Evolutionary conservation across 2,113 vertebrate species (phyloP).

Genomic region (Megalops atlanticus): DNA sequence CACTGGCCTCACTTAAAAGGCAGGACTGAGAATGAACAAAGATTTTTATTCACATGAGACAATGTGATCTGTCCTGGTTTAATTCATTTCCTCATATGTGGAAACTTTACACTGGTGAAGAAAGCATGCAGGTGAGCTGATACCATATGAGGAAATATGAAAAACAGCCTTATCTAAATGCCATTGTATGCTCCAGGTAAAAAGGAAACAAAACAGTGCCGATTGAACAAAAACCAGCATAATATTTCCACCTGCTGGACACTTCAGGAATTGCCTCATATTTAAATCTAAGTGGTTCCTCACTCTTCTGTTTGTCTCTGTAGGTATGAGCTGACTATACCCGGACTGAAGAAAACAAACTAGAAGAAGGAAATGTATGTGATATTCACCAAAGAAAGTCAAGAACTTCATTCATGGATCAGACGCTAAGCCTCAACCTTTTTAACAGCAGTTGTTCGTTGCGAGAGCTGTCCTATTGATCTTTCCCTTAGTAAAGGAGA

Average conservation of each 20-base stretch:
- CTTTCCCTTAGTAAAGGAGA: not conserved
- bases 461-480: not conserved
- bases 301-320: not conserved
- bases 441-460: not conserved
- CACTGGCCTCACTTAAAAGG: not conserved
- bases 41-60: not conserved
- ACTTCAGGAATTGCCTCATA: not conserved
- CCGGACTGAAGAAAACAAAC: slow-evolving; percentile 55
- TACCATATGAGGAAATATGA: too few relatives aligned
- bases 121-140: not conserved
- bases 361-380: slow-evolving; percentile 32
- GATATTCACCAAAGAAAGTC: not conserved
- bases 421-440: not conserved
- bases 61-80: not conserved
- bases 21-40: not conserved
- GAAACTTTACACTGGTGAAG: not conserved
- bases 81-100: not conserved
- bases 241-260: not conserved
- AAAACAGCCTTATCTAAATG: not conserved
- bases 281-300: not conserved
- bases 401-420: not conserved
- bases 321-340: slow-evolving; percentile 69
- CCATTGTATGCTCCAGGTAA: not conserved
- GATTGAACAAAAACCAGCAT: not conserved
- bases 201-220: not conserved